Evolutionary conservation across 2,113 vertebrate genomes (phyloP).

Genomic region (Laticauda colubrina): DNA sequence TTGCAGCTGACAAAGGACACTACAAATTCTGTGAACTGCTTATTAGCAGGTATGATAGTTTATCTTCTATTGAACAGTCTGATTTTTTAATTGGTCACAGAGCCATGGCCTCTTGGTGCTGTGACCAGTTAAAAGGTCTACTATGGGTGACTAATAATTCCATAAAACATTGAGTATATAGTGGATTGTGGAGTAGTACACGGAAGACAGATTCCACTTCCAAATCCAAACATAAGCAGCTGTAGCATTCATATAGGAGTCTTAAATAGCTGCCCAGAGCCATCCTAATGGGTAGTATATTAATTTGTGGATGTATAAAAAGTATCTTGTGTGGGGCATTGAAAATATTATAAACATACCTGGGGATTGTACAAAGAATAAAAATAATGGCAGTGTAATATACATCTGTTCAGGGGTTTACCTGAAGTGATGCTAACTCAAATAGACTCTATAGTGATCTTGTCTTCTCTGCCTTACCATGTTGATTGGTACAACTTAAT

Average conservation of each 20-base stretch:
- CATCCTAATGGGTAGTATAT: neutral
- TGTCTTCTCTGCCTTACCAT: neutral
- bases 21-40: constrained; percentile 99
- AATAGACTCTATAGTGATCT: neutral
- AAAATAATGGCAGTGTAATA: neutral
- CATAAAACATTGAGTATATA: neutral
- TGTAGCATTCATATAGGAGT: neutral
- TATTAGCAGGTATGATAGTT: constrained; percentile 85
- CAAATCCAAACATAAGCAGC: neutral
- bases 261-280: neutral
- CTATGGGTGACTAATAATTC: neutral
- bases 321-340: neutral
- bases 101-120: neutral
- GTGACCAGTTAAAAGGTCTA: neutral
- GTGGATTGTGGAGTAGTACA: neutral
- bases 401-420: neutral
- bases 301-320: neutral
- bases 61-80: neutral
- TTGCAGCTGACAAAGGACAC: constrained; percentile 98
- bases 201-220: neutral
- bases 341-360: neutral
- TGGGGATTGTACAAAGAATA: neutral
- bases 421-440: neutral
- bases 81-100: neutral
- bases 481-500: neutral